Conservation (phyloP, 2,113 vertebrate species). For the Taurulus bubalis region DNA sequence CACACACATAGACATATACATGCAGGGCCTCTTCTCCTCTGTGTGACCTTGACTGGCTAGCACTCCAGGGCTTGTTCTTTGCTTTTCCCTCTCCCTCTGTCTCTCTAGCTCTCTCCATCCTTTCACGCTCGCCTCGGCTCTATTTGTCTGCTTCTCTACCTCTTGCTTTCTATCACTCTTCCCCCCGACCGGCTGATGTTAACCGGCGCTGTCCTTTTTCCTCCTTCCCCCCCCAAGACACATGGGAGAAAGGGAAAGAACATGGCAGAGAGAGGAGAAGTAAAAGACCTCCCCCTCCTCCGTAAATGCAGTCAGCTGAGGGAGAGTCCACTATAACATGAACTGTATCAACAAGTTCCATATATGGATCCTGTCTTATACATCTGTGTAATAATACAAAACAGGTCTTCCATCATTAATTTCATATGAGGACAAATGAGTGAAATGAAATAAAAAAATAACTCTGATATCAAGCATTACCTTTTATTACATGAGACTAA, state of each 20-base stretch:
- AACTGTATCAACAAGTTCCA: slow-evolving; percentile 49
- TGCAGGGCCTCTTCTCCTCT: slow-evolving; percentile 76
- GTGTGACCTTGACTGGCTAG: slow-evolving; percentile 80
- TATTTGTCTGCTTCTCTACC: slow-evolving; percentile 56
- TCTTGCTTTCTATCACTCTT: slow-evolving; percentile 66
- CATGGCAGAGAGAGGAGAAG: slow-evolving; percentile 64
- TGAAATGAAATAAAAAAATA: neutral
- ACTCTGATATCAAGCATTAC: neutral
- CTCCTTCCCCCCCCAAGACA: slow-evolving; percentile 29
- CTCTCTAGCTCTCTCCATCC: slow-evolving; percentile 64
- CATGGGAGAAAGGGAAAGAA: slow-evolving; percentile 62
- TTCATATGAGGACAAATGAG: slow-evolving; percentile 22
- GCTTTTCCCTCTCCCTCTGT: slow-evolving; percentile 63
- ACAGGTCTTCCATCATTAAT: neutral
- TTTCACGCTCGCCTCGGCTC: slow-evolving; percentile 60
- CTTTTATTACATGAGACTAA: slow-evolving; percentile 9
- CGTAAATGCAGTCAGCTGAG: slow-evolving; percentile 52
- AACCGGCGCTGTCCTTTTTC: slow-evolving; percentile 31
- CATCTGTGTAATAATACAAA: neutral
- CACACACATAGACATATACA: slow-evolving; percentile 35
- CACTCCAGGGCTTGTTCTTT: slow-evolving; percentile 76
- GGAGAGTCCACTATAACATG: slow-evolving; percentile 61
- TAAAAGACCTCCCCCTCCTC: slow-evolving; percentile 49
- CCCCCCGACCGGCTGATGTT: slow-evolving; percentile 50
- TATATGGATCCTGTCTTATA: neutral